Evolutionary conservation across 2,888 invertebrate species (phyloP), one percentile per base, ranked within the genome.

Genomic region (Caenorhabditis zanzibari): DNA sequence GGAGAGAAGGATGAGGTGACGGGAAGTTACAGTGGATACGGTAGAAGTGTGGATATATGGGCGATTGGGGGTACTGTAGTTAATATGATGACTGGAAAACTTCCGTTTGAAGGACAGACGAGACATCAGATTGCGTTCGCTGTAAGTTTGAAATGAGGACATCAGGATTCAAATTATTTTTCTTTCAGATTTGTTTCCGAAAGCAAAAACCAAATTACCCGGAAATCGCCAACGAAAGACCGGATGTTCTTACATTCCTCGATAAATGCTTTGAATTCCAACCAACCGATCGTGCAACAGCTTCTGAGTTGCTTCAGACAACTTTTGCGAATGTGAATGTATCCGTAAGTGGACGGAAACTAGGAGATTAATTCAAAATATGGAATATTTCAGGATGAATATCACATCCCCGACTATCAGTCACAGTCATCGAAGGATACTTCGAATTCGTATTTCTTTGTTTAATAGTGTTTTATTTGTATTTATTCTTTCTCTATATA

Each of bases 1-100:
- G 87, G 88, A n/a, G 84, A 82, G 86, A 90, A 63, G 82, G 87
- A 66, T 54, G 88, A 84, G 95, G 95, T 19, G n/a, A 77, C 41
- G 95, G 95, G 85, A 93, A 93, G 35, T 94, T 94, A 82, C 52
- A 44, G 72, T 84, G 97, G 97, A 0, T 96, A 97, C 93, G 97
- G 97, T 0, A 94, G 97, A 90, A 96, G 96, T 2, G 96, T 96
- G 3, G 98, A 98, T 94, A 95, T 98, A 92, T 98, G 97, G 97
- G 97, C 97, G 41, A 94, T 97, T 58, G 97, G 97, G 47, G 97
- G 97, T 93, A 97, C 97, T 74, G 96, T 97, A 84, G 95, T 97
- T 0, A 97, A 98, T 93, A 97, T 98, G 97, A 95, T 96, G 32
- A 88, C 85, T 5, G 88, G 88, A 9, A 93, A 96, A 95, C 95